Evolutionary conservation across 2,797 vertebrate species (phyloP).

Genomic region (Poeciliopsis gracilis): DNA sequence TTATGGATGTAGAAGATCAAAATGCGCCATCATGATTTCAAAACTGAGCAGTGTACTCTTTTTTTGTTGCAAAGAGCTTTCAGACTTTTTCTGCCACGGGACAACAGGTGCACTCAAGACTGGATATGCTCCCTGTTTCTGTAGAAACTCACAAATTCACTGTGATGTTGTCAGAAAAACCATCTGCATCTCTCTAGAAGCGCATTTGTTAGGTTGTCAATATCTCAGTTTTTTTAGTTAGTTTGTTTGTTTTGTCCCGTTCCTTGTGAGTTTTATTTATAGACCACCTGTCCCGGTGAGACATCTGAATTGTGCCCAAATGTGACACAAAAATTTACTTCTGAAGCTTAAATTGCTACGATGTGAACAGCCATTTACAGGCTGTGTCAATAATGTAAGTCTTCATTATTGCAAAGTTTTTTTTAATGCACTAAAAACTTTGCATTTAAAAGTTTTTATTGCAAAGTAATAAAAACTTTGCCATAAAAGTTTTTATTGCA

Average conservation of each 20-base stretch:
- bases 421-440: too few species aligned
- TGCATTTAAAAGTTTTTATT: too few species aligned
- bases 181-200: constrained; percentile 11
- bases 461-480: too few species aligned
- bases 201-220: neutral
- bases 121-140: constrained; percentile 39
- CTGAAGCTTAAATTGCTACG: neutral
- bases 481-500: too few species aligned
- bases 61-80: neutral
- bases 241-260: constrained; percentile 10
- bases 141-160: constrained; percentile 34
- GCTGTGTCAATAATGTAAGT: neutral
- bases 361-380: neutral
- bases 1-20: constrained; percentile 18
- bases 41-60: constrained; percentile 7
- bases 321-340: neutral
- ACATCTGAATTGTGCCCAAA: neutral
- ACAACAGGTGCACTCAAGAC: constrained; percentile 36
- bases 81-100: constrained; percentile 16
- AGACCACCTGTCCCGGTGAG: neutral
- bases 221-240: neutral
- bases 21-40: constrained; percentile 32
- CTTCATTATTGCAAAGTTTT: neutral
- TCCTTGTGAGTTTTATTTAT: neutral
- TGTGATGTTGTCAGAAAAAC: constrained; percentile 60